Conservation (phyloP, 2,113 vertebrate genomes). For the Phalacrocorax pelagicus region DNA sequence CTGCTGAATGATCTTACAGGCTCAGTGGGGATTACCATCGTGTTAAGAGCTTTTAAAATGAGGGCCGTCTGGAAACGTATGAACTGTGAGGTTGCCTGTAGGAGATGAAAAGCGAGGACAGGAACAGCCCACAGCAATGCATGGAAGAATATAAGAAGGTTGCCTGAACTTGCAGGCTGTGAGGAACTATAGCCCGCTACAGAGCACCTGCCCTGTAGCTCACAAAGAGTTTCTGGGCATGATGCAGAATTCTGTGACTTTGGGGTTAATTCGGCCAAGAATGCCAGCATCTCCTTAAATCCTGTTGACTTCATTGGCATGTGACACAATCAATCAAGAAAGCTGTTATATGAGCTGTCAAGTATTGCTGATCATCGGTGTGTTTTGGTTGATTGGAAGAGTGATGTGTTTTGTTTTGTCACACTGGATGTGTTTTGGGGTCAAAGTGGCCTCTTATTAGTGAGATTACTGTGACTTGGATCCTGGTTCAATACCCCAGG, state of each 20-base stretch:
- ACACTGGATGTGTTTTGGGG: neutral
- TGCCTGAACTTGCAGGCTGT: neutral
- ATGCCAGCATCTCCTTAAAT: neutral
- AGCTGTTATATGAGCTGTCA: neutral
- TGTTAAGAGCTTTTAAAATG: neutral
- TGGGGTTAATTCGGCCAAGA: neutral
- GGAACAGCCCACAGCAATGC: neutral
- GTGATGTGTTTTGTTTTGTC: neutral
- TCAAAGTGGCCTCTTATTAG: neutral
- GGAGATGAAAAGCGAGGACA: neutral
- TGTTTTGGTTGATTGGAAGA: neutral
- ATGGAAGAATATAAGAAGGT: neutral
- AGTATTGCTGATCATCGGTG: neutral
- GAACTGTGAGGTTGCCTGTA: neutral
- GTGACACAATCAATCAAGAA: neutral
- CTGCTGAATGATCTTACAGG: neutral
- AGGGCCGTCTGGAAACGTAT: neutral
- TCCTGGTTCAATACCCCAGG: neutral
- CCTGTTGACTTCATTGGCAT: neutral
- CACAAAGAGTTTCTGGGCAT: neutral
- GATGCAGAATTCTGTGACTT: neutral
- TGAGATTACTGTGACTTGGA: neutral
- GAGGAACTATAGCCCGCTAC: neutral
- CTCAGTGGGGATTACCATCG: no score
- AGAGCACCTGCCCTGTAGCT: neutral